Percentiles rank a stretch among this genome's conserved stretches.
These are phyloP conservation scores for Deilephila porcellus DNA, from an alignment of 2,888 invertebrate species.

Conservation along the genomic window DNA sequence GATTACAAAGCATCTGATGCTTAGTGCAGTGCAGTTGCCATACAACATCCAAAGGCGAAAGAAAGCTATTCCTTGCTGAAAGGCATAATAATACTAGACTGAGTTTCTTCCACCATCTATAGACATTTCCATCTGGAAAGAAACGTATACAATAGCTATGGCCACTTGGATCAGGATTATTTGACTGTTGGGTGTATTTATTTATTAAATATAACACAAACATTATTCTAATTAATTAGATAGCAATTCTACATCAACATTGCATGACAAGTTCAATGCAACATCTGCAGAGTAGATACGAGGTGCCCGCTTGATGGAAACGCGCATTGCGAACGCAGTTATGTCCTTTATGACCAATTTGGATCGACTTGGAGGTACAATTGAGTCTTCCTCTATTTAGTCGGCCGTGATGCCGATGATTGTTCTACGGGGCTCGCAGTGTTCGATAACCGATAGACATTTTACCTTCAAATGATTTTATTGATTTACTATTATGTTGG, in stretches of 20 bases:
- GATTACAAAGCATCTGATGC: too few species aligned
- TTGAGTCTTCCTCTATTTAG: slow-evolving; percentile 43
- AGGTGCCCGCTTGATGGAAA: slow-evolving; percentile 42
- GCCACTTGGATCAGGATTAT: too few species aligned
- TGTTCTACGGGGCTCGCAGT: neutral
- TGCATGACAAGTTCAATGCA: neutral
- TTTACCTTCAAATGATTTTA: neutral
- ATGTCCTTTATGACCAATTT: slow-evolving; percentile 52
- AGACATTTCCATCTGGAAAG: too few species aligned
- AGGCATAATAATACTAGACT: too few species aligned
- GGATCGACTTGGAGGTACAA: slow-evolving; percentile 41
- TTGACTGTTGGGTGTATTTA: too few species aligned
- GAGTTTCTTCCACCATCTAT: too few species aligned
- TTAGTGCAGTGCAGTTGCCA: too few species aligned
- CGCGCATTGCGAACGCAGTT: slow-evolving; percentile 49
- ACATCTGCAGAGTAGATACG: neutral
- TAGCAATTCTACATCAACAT: too few species aligned
- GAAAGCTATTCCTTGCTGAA: too few species aligned
- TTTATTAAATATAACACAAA: neutral
- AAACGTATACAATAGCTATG: too few species aligned
- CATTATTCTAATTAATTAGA: neutral
- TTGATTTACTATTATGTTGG: neutral
- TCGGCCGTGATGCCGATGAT: slow-evolving; percentile 19
- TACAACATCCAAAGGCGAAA: too few species aligned
- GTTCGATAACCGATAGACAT: neutral